A percentile compares a stretch with the other conserved stretches of the same genome.
Evolutionary conservation across 2,888 invertebrate species (phyloP).

Genomic region (Chloroclysta siterata): DNA sequence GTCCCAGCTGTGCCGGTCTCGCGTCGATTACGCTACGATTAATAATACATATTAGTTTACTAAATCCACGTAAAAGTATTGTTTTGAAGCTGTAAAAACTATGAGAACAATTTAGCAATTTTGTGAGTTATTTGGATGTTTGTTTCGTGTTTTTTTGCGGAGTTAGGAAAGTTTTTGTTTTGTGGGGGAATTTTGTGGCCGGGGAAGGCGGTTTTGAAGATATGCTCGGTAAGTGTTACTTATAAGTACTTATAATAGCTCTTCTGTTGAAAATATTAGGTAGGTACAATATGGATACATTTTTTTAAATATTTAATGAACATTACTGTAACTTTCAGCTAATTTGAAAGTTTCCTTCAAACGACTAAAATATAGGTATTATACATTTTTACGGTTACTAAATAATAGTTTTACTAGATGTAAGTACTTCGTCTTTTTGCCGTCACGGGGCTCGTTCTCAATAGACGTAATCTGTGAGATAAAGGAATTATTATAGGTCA

Average conservation of each 20-base stretch:
- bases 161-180: not conserved
- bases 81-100: not conserved
- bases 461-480: too few relatives aligned
- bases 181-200: not conserved
- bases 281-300: too few relatives aligned
- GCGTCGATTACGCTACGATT: not conserved
- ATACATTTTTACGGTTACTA: too few relatives aligned
- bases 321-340: too few relatives aligned
- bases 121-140: not conserved
- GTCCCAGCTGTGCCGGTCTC: not conserved
- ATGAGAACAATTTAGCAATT: not conserved
- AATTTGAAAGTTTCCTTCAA: too few relatives aligned
- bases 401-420: too few relatives aligned
- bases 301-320: too few relatives aligned
- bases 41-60: not conserved
- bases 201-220: not conserved
- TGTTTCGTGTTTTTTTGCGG: not conserved
- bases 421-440: too few relatives aligned
- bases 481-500: too few relatives aligned
- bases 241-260: not conserved
- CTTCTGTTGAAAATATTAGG: too few relatives aligned
- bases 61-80: not conserved
- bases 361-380: too few relatives aligned
- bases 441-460: too few relatives aligned
- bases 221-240: not conserved